A percentile compares a stretch with the other conserved stretches of the same genome.
Evolutionary conservation across 2,113 vertebrate genomes (phyloP).

Genomic region (Forbesichthys papilliferus): DNA sequence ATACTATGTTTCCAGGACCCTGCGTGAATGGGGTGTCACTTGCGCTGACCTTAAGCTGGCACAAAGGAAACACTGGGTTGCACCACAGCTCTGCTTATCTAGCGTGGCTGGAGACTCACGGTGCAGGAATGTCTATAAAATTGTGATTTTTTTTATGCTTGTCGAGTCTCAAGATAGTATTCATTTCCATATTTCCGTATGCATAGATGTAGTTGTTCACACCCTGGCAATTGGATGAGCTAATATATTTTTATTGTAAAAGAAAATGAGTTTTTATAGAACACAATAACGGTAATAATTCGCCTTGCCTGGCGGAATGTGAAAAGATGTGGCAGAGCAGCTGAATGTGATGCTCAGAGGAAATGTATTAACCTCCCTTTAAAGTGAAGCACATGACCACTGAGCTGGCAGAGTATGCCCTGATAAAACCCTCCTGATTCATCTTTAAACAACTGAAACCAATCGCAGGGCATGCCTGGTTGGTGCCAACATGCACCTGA

Average conservation of each 20-base stretch:
- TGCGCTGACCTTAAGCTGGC: neutral
- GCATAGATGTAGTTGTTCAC: slow-evolving; percentile 27
- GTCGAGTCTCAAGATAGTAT: slow-evolving; percentile 12
- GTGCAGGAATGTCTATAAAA: slow-evolving; percentile 1
- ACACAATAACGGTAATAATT: slow-evolving; percentile 12
- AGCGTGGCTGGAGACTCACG: too few species aligned
- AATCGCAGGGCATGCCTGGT: slow-evolving; percentile 14
- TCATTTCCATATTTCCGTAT: slow-evolving; percentile 1
- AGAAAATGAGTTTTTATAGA: too few species aligned
- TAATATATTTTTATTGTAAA: slow-evolving; percentile 11
- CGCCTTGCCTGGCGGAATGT: slow-evolving; percentile 15
- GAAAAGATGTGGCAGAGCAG: slow-evolving; percentile 32
- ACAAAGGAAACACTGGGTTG: neutral
- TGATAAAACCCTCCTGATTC: slow-evolving; percentile 44
- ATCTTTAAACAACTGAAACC: slow-evolving; percentile 42
- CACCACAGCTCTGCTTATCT: slow-evolving; percentile 1
- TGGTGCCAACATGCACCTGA: neutral
- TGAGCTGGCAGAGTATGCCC: slow-evolving; percentile 36
- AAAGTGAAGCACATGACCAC: slow-evolving; percentile 22
- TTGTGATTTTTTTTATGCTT: slow-evolving; percentile 18
- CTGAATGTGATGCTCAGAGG: slow-evolving; percentile 20
- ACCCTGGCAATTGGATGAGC: slow-evolving; percentile 14
- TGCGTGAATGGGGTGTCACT: neutral
- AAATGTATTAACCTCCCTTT: slow-evolving; percentile 53
- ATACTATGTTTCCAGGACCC: neutral